Evolutionary conservation across 2,113 vertebrate genomes (phyloP).

Genomic region (Macquaria ambigua): DNA sequence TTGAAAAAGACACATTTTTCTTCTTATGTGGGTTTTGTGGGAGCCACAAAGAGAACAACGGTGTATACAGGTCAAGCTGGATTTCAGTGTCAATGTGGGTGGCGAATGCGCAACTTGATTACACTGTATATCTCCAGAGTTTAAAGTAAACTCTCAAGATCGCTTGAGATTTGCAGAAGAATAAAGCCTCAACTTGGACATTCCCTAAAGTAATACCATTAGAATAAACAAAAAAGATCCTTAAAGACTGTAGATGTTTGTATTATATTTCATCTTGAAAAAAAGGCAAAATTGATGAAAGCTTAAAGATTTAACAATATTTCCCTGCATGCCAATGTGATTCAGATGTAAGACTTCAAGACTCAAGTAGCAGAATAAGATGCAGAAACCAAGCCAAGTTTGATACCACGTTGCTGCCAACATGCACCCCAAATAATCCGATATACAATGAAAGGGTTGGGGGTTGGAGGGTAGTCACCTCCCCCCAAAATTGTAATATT

Average conservation of each 20-base stretch:
- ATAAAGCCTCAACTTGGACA: conserved; percentile 47
- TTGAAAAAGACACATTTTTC: conserved; percentile 29
- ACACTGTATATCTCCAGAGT: conserved; percentile 48
- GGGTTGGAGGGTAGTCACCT: conserved; percentile 6
- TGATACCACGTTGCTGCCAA: conserved; percentile 8
- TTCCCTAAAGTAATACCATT: conserved; percentile 36
- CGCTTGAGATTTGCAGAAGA: conserved; percentile 52
- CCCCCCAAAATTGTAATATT: conserved; percentile 1
- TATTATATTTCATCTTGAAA: conserved; percentile 19
- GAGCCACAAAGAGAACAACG: conserved; percentile 40
- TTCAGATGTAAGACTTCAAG: conserved; percentile 15
- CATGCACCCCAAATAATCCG: neutral
- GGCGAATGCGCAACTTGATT: conserved; percentile 67
- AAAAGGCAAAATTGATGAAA: conserved; percentile 21
- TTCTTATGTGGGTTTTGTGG: conserved; percentile 54
- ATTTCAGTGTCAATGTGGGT: conserved; percentile 67
- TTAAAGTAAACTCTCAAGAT: conserved; percentile 61
- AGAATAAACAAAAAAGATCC: conserved; percentile 39
- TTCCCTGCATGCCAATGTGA: conserved; percentile 7
- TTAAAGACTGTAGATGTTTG: neutral
- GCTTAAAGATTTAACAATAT: conserved; percentile 28
- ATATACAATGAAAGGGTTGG: conserved; percentile 8
- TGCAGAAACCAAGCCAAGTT: neutral
- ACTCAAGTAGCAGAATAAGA: conserved; percentile 10
- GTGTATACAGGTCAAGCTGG: conserved; percentile 43